A percentile compares a stretch with the other conserved stretches of the same genome.
Evolutionary conservation across 2,797 vertebrate species (phyloP).

Genomic region (Tragopan temminckii): DNA sequence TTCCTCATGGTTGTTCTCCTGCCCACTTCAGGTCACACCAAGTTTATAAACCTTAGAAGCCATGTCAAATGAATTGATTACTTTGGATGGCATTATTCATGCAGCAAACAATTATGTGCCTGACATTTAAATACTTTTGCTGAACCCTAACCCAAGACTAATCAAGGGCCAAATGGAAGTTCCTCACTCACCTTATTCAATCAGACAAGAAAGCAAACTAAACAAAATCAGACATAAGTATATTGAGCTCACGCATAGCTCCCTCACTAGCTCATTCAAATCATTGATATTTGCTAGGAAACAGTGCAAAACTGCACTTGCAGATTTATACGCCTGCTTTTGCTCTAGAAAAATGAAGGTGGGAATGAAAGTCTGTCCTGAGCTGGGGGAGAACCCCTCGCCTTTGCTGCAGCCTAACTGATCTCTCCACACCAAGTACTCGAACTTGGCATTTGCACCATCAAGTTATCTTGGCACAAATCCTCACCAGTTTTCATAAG

Average conservation of each 20-base stretch:
- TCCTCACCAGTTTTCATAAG: constrained; percentile 25
- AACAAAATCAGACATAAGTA: neutral
- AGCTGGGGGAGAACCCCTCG: neutral
- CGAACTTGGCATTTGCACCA: neutral
- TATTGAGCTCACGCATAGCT: neutral
- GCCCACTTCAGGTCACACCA: neutral
- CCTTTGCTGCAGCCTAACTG: neutral
- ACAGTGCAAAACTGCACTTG: neutral
- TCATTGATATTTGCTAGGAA: neutral
- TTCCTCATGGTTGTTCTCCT: neutral
- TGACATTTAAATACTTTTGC: neutral
- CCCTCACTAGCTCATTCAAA: neutral
- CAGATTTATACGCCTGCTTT: neutral
- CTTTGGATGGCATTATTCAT: neutral
- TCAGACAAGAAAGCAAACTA: neutral
- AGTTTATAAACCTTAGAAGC: neutral
- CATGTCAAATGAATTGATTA: neutral
- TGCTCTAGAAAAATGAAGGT: neutral
- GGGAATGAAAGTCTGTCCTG: neutral
- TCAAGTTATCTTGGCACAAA: neutral
- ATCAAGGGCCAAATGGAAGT: neutral
- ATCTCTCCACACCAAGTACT: neutral
- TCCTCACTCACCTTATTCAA: neutral
- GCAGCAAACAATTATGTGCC: neutral
- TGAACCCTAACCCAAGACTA: neutral